Evolutionary conservation across 2,113 vertebrate species (phyloP), one percentile per base, ranked within the genome.

Genomic region (Drymodes brunneopygia): DNA sequence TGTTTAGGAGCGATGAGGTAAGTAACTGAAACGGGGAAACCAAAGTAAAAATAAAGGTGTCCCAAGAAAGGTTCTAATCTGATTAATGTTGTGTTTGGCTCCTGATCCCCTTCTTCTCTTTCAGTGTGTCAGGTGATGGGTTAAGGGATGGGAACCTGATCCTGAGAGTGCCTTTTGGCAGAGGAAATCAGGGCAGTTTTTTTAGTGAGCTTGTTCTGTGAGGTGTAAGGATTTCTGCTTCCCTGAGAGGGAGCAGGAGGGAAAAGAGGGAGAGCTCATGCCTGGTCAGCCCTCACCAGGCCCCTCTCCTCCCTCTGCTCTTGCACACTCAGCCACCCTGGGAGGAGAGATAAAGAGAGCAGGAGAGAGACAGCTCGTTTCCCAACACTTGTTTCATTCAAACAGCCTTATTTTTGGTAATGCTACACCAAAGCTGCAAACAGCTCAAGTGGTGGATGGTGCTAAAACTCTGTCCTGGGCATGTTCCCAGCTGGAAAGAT

Each of bases 391-490:
- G 91, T 72, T 92, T 94, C 81, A 88, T 88, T 97, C 87, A 79
- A 80, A 80, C 12, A 7, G 62, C 45, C 77, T 95, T 95, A 85
- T 79, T 95, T 95, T 89, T 84, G 86, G 86, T 81, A 74, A 81
- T 9, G 80, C 42, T 79, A 71, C 65, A n/a, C 78, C 3, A 4
- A 91, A 64, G 45, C 81, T 91, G 69, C 36, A 53, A 89, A 83
- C 74, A 87, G 70, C 73, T 95, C 21, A 1, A 95, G 86, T 45
- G 66, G 73, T 0, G 7, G 81, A 92, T 65, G 84, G 91, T 92
- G 95, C 81, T 95, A 97, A 96, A 96, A 79, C 66, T 81, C 65
- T 79, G 70, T 95, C 78, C 94, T 87, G 93, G 95, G 95, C 96
- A 89, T 2, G 5, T 61, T 94, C 88, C 91, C 94, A 96, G 87